These are phyloP conservation scores for Anolis apletophallus DNA, from an alignment of 2,797 vertebrate genomes.

Conservation along the genomic window DNA sequence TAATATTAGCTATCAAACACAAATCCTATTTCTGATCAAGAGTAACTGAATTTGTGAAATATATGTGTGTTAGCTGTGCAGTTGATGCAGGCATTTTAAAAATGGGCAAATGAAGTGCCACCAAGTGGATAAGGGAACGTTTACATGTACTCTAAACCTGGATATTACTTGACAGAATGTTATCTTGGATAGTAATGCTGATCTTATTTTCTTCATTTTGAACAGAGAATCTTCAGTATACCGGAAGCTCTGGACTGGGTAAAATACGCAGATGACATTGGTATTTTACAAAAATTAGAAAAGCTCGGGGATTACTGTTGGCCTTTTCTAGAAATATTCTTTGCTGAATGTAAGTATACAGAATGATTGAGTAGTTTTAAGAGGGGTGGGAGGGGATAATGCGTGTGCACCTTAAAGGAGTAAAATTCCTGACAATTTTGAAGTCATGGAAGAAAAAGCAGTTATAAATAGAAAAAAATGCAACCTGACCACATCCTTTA, in stretches of 20 bases:
- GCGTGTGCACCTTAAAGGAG: no score
- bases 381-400: not conserved
- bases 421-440: no score
- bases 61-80: not conserved
- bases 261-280: conserved; percentile 69
- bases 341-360: conserved; percentile 85
- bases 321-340: conserved; percentile 78
- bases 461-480: not conserved
- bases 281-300: conserved; percentile 68
- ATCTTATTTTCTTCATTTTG: conserved; percentile 18
- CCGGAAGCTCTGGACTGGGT: conserved; percentile 81
- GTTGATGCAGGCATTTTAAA: not conserved
- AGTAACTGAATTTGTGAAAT: not conserved
- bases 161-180: not conserved
- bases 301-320: conserved; percentile 53
- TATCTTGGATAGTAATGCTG: not conserved
- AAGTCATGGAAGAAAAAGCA: not conserved
- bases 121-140: no score
- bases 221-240: conserved; percentile 70
- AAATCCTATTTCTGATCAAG: not conserved
- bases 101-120: not conserved
- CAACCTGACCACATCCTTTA: no score
- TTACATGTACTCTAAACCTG: not conserved
- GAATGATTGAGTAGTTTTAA: not conserved
- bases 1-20: not conserved